Conservation (phyloP, 2,113 vertebrate genomes). For the Colistium nudipinnis region DNA sequence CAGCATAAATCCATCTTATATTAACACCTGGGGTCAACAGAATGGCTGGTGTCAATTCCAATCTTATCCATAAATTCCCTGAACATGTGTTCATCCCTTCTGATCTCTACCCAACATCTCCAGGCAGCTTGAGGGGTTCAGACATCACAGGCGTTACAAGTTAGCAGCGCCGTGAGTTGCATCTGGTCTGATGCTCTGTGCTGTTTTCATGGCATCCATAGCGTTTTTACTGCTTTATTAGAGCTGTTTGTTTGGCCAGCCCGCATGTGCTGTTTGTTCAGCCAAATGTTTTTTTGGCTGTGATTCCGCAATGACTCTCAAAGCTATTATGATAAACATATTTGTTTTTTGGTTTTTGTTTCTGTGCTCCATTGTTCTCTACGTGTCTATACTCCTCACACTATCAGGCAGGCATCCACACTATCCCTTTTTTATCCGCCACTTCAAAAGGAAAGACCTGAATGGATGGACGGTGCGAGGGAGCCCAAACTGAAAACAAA, state of each 20-base stretch:
- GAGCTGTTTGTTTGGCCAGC: slow-evolving; percentile 52
- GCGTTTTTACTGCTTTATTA: slow-evolving; percentile 71
- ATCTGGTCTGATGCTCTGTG: slow-evolving; percentile 45
- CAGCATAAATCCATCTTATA: not conserved
- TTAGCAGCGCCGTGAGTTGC: slow-evolving; percentile 40
- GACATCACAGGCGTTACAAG: slow-evolving; percentile 57
- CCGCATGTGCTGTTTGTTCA: slow-evolving; percentile 40
- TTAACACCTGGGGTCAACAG: not conserved
- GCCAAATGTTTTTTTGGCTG: slow-evolving; percentile 56
- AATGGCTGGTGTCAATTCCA: slow-evolving; percentile 29
- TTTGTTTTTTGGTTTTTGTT: slow-evolving; percentile 50
- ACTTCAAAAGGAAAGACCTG: slow-evolving; percentile 65
- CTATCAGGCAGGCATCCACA: slow-evolving; percentile 54
- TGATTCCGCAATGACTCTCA: slow-evolving; percentile 42
- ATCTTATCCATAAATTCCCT: slow-evolving; percentile 47
- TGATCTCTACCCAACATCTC: slow-evolving; percentile 62
- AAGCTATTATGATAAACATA: slow-evolving; percentile 60
- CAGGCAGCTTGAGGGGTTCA: slow-evolving; percentile 51
- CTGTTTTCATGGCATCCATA: slow-evolving; percentile 52
- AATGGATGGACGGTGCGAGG: slow-evolving; percentile 57
- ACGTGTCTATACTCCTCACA: slow-evolving; percentile 51
- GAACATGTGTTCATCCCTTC: slow-evolving; percentile 52
- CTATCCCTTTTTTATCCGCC: slow-evolving; percentile 59
- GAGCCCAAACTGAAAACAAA: slow-evolving; percentile 63
- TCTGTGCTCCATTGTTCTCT: slow-evolving; percentile 60